Evolutionary conservation across 2,797 vertebrate genomes (phyloP), one percentile per base, ranked within the genome.

Genomic region (Microctenopoma stevenorrisi): DNA sequence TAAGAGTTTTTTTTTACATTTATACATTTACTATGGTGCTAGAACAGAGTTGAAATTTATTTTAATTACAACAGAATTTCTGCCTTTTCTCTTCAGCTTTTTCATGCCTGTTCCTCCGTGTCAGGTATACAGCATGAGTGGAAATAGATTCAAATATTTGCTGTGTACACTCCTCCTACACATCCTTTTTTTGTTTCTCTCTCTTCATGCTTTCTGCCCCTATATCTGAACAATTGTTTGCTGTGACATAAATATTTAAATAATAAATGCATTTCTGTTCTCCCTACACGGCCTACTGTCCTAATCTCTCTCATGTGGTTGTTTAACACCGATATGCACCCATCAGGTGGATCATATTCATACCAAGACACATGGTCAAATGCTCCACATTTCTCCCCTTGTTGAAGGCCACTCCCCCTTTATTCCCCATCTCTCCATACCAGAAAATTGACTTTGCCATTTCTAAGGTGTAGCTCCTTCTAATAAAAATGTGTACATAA

Each of bases 401-500:
- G 22, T 72, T 73, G 59, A 63, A 71, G 79, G 77, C 86, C 77
- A 62, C 81, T 65, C 75, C 85, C 67, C 76, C 83, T 68, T 47
- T 71, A 87, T 81, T 79, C 68, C 55, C 81, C 82, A 48, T 56
- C 72, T 74, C 69, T 83, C 61, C 68, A 74, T 71, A 76, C 82
- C 83, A 86, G 86, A 83, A 93, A 92, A 93, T 93, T 89, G 92
- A 90, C 85, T 80, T 83, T 90, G 92, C 89, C 91, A 91, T 93
- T 88, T 92, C 74, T 77, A 76, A 89, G 88, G 86, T 84, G 88
- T 88, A 88, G 86, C 90, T 93, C 88, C 88, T 78, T 86, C 84
- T 89, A 84, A 92, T 92, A 91, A 93, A 89, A 93, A 88, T 60
- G 67, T 79, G 83, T 75, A 57, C 65, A 65, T 74, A 84, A 77